Evolutionary conservation across 2,113 vertebrate species (phyloP), one percentile per base, ranked within the genome.

Genomic region (Rhodinocichla rosea): DNA sequence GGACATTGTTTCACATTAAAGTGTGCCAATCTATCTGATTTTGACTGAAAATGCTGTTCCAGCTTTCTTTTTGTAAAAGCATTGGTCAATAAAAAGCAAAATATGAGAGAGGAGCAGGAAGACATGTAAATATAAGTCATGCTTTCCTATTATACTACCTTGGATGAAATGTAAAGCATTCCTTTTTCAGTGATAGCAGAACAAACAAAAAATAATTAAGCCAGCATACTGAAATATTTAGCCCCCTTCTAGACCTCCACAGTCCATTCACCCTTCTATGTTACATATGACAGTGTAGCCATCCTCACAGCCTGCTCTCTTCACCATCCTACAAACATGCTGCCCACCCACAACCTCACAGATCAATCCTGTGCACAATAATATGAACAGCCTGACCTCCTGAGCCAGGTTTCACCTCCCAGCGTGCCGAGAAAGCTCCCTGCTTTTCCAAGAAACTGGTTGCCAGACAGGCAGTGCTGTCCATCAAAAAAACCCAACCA

Each of bases 101-200:
- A 26, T 22, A 24, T 11, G 24, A 82, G 39, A 86, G 2, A 90
- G 12, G 27, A 77, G 3, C 17, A 44, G 22, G 19, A 84, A 88
- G 16, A 88, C 79, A n/a, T 16, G 26, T n/a, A 83, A 69, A 69
- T 60, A 69, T 9, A 83, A 56, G 39, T 77, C 33, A 32, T 65
- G 30, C 55, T 69, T 88, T 76, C 37, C 19, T 74, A 62, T 42
- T 53, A 39, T 35, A 64, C 23, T 32, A 70, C 52, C 55, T 55
- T 44, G 47, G 68, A 47, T 60, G 28, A 89, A 88, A 74, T 37
- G 17, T 74, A 90, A 92, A 93, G 39, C 96, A 92, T 95, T 96
- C 94, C 92, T 95, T 91, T 90, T 40, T 39, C 89, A 52, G 28
- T n/a, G 26, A 81, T 9, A 63, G 42, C 23, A 87, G 52, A 82